Conservation (phyloP, 2,113 vertebrate genomes). For the Mustelus asterias region DNA sequence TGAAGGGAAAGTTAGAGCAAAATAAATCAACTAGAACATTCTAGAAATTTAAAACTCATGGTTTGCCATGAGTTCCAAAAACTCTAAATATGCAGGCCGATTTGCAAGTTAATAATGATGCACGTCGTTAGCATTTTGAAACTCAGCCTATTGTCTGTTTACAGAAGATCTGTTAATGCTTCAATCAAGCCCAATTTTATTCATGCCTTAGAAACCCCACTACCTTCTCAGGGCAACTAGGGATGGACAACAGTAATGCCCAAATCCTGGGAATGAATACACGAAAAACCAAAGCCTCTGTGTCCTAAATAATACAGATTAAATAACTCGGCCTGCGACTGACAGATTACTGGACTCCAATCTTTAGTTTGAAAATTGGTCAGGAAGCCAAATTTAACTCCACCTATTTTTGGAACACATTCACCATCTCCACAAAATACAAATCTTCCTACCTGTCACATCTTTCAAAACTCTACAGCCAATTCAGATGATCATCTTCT, state of each 20-base stretch:
- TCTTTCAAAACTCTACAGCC: neutral
- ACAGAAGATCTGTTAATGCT: neutral
- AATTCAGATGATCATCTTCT: neutral
- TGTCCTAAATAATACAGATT: neutral
- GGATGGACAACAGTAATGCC: neutral
- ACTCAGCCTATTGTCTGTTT: neutral
- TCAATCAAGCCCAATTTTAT: neutral
- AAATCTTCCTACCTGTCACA: neutral
- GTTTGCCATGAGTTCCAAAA: neutral
- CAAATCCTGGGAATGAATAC: neutral
- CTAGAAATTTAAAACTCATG: neutral
- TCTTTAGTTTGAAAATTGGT: neutral
- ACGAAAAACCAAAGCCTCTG: neutral
- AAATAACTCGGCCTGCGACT: neutral
- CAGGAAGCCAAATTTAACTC: neutral
- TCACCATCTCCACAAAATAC: neutral
- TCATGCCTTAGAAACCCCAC: neutral
- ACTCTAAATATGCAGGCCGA: neutral
- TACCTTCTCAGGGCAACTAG: neutral
- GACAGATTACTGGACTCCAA: neutral
- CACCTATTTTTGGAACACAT: neutral
- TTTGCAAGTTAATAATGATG: neutral
- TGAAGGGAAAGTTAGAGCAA: neutral
- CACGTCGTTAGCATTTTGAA: neutral
- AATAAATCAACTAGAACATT: neutral